These are phyloP conservation scores for Cardiocondyla obscurior DNA, from an alignment of 1,140 invertebrate genomes.

Conservation along the genomic window DNA sequence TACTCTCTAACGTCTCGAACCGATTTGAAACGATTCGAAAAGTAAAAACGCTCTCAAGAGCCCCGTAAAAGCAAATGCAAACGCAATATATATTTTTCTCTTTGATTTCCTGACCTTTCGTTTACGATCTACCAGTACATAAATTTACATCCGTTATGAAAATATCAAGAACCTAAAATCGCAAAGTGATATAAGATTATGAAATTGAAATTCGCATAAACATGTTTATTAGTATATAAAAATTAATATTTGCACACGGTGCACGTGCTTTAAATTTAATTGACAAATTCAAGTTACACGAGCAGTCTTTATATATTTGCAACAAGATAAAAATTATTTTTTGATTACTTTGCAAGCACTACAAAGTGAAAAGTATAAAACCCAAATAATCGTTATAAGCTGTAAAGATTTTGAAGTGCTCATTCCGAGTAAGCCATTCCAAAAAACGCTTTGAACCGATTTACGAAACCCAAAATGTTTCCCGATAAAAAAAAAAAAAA, in stretches of 20 bases:
- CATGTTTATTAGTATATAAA: neutral
- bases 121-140: conserved; percentile 10
- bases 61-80: conserved; percentile 6
- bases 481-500: conserved; percentile 4
- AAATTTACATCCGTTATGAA: conserved; percentile 14
- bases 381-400: conserved; percentile 10
- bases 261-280: neutral
- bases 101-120: neutral
- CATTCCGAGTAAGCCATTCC: neutral
- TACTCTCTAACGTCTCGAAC: neutral
- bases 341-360: neutral
- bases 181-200: neutral
- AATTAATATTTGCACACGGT: neutral
- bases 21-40: neutral
- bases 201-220: neutral
- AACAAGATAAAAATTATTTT: neutral
- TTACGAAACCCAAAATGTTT: neutral
- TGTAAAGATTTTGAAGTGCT: neutral
- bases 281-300: neutral
- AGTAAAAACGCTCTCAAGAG: neutral
- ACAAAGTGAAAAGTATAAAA: neutral
- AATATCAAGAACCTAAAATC: neutral
- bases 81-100: conserved; percentile 16
- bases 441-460: neutral
- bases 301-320: neutral